These are phyloP conservation scores for Hozukius guyotensis DNA, from an alignment of 2,797 vertebrate genomes.

Conservation along the genomic window DNA sequence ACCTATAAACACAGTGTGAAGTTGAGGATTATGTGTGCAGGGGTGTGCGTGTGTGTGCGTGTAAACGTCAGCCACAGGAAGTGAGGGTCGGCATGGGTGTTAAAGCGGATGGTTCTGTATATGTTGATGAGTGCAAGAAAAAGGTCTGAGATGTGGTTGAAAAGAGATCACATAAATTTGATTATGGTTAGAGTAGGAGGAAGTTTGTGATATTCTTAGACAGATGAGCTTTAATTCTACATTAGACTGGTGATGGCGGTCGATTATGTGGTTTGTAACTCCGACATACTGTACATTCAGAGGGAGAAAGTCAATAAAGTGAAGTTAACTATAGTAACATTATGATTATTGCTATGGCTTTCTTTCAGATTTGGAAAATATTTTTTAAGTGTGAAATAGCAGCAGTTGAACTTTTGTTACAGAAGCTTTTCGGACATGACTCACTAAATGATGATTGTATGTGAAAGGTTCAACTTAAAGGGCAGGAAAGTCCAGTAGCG, in stretches of 20 bases:
- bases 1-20: not conserved
- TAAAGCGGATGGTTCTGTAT: conserved; percentile 17
- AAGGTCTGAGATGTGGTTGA: conserved; percentile 50
- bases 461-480: conserved; percentile 47
- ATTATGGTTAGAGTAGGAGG: conserved; percentile 32
- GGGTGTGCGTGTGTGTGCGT: not conserved
- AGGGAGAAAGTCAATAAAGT: not conserved
- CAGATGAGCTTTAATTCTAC: not conserved
- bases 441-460: conserved; percentile 22
- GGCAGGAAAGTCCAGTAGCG: conserved; percentile 52
- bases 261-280: not conserved
- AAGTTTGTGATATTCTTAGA: conserved; percentile 21
- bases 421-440: conserved; percentile 31
- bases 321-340: not conserved
- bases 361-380: not conserved
- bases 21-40: not conserved
- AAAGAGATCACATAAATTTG: conserved; percentile 19
- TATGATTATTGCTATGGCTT: not conserved
- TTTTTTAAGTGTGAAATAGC: not conserved
- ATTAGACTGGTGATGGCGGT: not conserved
- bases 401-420: not conserved
- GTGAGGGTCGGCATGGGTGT: conserved; percentile 59
- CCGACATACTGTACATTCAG: not conserved
- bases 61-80: conserved; percentile 62
- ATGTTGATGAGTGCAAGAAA: conserved; percentile 1